Evolutionary conservation across 2,797 vertebrate species (phyloP).

Genomic region (Poeciliopsis infans): DNA sequence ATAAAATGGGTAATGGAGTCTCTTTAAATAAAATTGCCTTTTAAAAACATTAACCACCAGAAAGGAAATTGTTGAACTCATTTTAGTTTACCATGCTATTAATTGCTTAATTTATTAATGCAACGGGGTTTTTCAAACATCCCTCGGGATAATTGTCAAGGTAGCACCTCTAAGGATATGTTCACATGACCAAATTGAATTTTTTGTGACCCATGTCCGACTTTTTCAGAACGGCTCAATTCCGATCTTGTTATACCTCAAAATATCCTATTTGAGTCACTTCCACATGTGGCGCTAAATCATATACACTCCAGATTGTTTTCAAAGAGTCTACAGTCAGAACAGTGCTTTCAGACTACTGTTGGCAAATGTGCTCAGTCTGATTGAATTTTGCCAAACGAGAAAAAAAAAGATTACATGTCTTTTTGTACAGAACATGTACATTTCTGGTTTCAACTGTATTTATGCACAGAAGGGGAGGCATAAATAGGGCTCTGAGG

Average conservation of each 20-base stretch:
- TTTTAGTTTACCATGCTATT: too few relatives aligned
- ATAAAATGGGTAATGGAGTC: too few relatives aligned
- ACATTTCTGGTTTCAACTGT: neutral
- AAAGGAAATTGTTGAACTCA: too few relatives aligned
- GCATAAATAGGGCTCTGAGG: slow-evolving; percentile 32
- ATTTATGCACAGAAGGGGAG: slow-evolving; percentile 1
- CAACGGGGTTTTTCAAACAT: too few relatives aligned
- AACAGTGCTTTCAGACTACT: neutral
- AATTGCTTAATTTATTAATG: too few relatives aligned
- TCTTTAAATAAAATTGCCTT: too few relatives aligned
- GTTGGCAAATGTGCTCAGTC: neutral
- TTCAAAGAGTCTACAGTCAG: neutral
- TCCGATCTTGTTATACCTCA: neutral
- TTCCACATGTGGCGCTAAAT: neutral
- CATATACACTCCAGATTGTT: neutral
- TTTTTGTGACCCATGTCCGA: neutral
- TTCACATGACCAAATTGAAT: neutral
- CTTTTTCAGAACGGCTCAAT: neutral
- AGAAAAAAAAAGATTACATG: neutral
- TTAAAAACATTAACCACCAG: too few relatives aligned
- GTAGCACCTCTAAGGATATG: too few relatives aligned
- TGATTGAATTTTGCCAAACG: neutral
- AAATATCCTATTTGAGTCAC: neutral
- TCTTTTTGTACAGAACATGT: neutral
- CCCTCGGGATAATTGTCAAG: too few relatives aligned